Base-by-base conservation (phyloP, 1,140 invertebrate species). In the Maconellicoccus hirsutus region DNA sequence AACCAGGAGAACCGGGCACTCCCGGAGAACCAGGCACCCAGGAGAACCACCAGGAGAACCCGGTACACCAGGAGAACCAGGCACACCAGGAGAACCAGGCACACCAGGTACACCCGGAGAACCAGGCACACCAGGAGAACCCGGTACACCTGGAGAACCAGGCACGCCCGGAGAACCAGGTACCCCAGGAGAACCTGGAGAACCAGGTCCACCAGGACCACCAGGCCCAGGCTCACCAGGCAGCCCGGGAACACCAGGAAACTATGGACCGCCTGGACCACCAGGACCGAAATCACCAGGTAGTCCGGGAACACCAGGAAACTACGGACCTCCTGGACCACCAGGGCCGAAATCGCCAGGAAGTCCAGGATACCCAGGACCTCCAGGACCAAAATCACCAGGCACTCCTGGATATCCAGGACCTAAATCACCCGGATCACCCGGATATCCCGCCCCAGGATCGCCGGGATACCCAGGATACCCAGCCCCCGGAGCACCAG, bases 181-280 rank as follows among this genome's bases (percentile, higher is more conserved):
- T 63, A 59, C 70, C 7, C 75, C 75, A 72, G 75, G 77, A n/a
- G 1, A 69, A 25, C 61, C 59, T 0, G 72, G 72, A 0, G 6
- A 12, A 25, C 70, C 70, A 71, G 73, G 73, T 38, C 10, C 63
- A n/a, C 73, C 63, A 42, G 73, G 73, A 27, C 76, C 73, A 10
- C 75, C 75, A 42, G 76, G 74, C 26, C 76, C 77, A 71, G 72
- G 75, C 25, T 76, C 73, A 7, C 78, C 78, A 73, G 78, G 77
- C 59, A 63, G 63, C n/a, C 19, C 73, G 22, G 59, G 52, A 21
- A 59, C 25, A 3, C 26, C 61, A 23, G 70, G 73, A 14, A 7
- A 38, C 23, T 8, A 74, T 70, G 72, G 75, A 27, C 72, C 74
- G 70, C 74, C 72, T 70, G 72, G 73, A 38, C 33, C 59, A 26